Percentiles rank a stretch among this genome's conserved stretches.
These are phyloP conservation scores for Prionailurus viverrinus DNA, from an alignment of 2,113 vertebrate genomes.

Conservation along the genomic window DNA sequence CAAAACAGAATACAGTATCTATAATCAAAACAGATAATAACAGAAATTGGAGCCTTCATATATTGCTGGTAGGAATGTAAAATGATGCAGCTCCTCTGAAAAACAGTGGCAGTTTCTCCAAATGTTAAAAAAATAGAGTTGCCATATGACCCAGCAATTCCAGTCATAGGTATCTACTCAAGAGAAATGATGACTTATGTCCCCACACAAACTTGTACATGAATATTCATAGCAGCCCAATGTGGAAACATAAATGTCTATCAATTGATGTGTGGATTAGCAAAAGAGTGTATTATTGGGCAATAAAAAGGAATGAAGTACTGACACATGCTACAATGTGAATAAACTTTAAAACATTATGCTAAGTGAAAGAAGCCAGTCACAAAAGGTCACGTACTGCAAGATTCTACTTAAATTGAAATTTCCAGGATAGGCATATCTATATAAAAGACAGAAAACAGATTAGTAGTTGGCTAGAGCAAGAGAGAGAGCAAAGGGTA, in stretches of 20 bases:
- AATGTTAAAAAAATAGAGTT: not conserved
- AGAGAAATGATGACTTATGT: not conserved
- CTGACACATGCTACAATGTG: not conserved
- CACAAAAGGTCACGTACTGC: not conserved
- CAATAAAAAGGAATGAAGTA: not conserved
- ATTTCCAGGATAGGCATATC: not conserved
- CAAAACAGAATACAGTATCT: not conserved
- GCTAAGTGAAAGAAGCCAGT: not conserved
- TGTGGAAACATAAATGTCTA: not conserved
- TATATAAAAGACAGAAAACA: not conserved
- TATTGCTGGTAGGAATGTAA: not conserved
- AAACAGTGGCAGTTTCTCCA: not conserved
- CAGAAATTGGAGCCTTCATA: not conserved
- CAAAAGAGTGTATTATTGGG: not conserved
- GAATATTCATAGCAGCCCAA: not conserved
- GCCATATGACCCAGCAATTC: not conserved
- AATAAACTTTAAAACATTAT: not conserved
- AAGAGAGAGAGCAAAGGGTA: not conserved
- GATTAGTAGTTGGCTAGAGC: not conserved
- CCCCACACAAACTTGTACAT: not conserved
- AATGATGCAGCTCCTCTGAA: not conserved
- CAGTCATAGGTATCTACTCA: not conserved
- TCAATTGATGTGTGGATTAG: not conserved
- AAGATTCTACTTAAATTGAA: not conserved
- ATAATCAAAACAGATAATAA: not conserved